Evolutionary conservation across 2,888 invertebrate genomes (phyloP).

Genomic region (Amblyteles armatorius): DNA sequence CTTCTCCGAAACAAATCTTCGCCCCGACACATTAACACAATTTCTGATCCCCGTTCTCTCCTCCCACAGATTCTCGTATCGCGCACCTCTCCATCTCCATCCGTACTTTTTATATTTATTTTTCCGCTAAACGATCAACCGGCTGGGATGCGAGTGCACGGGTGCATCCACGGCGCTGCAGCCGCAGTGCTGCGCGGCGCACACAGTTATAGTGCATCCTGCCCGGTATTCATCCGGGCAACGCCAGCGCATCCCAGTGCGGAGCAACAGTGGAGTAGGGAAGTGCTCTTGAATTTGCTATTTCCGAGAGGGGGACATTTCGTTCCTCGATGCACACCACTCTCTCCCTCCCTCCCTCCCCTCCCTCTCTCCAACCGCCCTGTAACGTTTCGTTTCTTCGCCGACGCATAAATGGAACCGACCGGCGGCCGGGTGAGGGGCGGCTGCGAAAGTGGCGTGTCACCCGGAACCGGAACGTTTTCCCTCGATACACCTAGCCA

Average conservation of each 20-base stretch:
- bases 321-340: conserved; percentile 66
- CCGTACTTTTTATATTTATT: no score
- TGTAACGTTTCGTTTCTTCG: conserved; percentile 46
- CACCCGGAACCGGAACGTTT: conserved; percentile 56
- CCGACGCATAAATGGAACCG: conserved; percentile 59
- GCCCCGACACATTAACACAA: no score
- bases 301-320: conserved; percentile 69
- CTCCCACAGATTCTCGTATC: no score
- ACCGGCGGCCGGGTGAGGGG: conserved; percentile 47
- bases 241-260: conserved; percentile 3
- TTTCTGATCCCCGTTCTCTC: no score
- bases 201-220: conserved; percentile 4
- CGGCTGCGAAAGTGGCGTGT: conserved; percentile 50
- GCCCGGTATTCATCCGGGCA: conserved; percentile 23
- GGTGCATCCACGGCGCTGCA: not conserved
- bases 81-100: not conserved
- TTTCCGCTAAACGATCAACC: not conserved
- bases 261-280: conserved; percentile 48
- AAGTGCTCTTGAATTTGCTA: conserved; percentile 76
- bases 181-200: not conserved
- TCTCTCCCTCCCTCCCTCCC: conserved; percentile 63
- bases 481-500: conserved; percentile 46
- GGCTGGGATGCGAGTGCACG: not conserved
- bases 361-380: conserved; percentile 58
- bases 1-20: no score